A percentile compares a stretch with the other conserved stretches of the same genome.
Conservation (phyloP, 1,140 invertebrate genomes). For the Drosophila jambulina region DNA sequence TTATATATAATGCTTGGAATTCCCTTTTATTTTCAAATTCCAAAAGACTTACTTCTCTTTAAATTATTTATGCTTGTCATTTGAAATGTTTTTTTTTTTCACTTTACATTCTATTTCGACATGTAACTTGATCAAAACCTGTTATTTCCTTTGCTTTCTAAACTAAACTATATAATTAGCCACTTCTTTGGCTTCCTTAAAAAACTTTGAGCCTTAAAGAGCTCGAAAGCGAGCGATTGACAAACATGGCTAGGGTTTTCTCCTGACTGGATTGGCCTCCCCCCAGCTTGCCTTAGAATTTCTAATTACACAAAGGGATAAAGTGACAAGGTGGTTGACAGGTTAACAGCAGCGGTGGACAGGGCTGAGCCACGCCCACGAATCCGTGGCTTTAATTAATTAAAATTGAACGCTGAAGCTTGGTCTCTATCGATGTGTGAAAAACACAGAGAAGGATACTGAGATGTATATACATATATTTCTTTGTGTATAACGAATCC, state of each 20-base stretch:
- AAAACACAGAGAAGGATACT: background rate
- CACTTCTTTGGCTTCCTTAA: conserved; percentile 1
- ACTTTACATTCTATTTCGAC: background rate
- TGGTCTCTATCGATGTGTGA: conserved; percentile 7
- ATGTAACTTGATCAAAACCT: background rate
- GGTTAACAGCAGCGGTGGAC: conserved; percentile 26
- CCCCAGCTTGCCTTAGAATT: conserved; percentile 54
- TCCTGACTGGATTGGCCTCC: background rate
- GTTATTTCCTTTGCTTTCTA: conserved; percentile 2
- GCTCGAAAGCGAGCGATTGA: conserved; percentile 29
- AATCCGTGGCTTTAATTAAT: conserved; percentile 66
- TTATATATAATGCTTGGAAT: background rate
- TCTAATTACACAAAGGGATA: conserved; percentile 59
- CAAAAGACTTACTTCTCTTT: background rate
- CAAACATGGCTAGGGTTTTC: conserved; percentile 12
- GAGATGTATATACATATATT: background rate
- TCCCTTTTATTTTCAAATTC: background rate
- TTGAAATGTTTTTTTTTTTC: background rate
- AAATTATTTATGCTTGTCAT: background rate
- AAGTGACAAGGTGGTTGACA: conserved; percentile 72
- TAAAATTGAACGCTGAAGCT: conserved; percentile 44
- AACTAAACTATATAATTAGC: conserved; percentile 5
- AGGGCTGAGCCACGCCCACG: background rate
- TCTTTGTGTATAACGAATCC: conserved; percentile 21
- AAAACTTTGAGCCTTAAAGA: conserved; percentile 35